Evolutionary conservation across 2,797 vertebrate species (phyloP).

Genomic region (Centroberyx gerrardi): DNA sequence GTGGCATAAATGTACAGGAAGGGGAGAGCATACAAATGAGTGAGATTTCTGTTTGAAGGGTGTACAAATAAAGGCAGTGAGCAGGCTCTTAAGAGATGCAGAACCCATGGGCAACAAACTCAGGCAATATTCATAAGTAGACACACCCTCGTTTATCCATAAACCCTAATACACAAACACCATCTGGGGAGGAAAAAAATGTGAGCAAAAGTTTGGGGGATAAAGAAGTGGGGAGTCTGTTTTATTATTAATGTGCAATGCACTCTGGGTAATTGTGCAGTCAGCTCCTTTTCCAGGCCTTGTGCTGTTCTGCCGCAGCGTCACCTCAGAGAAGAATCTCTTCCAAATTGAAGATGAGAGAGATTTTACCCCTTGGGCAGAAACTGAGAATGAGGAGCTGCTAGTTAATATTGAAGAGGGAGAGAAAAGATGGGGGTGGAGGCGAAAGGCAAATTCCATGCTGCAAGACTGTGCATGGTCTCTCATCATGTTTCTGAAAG

Average conservation of each 20-base stretch:
- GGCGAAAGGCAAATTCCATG: background rate
- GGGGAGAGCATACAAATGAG: background rate
- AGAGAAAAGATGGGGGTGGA: background rate
- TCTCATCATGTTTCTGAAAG: background rate
- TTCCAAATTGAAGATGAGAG: conserved; percentile 67
- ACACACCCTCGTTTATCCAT: background rate
- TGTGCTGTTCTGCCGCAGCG: conserved; percentile 62
- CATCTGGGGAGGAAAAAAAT: conserved; percentile 20
- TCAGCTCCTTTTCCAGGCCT: conserved; percentile 75
- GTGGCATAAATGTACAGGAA: background rate
- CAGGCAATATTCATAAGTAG: conserved; percentile 1
- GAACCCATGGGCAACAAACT: conserved; percentile 19
- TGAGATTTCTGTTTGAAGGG: conserved; percentile 4
- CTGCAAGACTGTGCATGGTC: background rate
- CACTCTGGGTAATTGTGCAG: conserved; percentile 68
- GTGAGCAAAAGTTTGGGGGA: conserved; percentile 31
- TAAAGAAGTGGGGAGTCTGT: conserved; percentile 48
- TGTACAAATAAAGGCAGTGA: background rate
- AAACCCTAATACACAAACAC: conserved; percentile 22
- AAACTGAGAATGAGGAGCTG: conserved; percentile 36
- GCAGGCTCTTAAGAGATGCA: background rate
- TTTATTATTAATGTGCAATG: conserved; percentile 77
- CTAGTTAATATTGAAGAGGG: conserved; percentile 27
- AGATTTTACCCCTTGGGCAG: conserved; percentile 52
- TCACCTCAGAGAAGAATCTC: conserved; percentile 61